A percentile compares a stretch with the other conserved stretches of the same genome.
phyloP scores from a whole-genome alignment of 1,140 invertebrate genomes.

The Aphaenogaster rudis region DNA sequence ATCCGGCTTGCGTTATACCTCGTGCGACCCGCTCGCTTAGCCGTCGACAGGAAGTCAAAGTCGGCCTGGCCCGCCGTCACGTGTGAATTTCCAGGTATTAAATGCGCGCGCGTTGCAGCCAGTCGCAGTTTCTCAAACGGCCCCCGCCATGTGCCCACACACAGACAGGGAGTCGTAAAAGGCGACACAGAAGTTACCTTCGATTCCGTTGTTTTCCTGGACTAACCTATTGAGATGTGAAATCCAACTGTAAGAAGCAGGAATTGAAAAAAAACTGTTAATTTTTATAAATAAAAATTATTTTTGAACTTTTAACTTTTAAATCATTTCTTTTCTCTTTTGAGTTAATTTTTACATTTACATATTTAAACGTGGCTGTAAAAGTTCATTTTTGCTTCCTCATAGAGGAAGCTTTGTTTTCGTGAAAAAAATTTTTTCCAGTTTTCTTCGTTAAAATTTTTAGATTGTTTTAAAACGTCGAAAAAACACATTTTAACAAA shows the following conservation, averaged over 20 bases:
- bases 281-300: no score
- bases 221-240: not conserved
- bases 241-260: not conserved
- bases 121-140: conserved; percentile 37
- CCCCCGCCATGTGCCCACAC: conserved; percentile 8
- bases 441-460: no score
- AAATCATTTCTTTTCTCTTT: no score
- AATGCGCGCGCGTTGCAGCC: conserved; percentile 15
- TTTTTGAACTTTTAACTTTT: no score
- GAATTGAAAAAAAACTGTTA: no score
- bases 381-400: no score
- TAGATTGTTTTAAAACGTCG: no score
- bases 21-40: conserved; percentile 39
- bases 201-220: conserved; percentile 10
- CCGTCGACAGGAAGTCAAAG: conserved; percentile 41
- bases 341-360: no score
- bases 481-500: no score
- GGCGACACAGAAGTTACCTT: conserved; percentile 8
- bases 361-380: no score
- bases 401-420: no score
- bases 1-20: conserved; percentile 53
- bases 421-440: no score
- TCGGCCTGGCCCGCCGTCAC: conserved; percentile 17
- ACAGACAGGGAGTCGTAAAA: conserved; percentile 13
- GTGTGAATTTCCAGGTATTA: conserved; percentile 52